Evolutionary conservation across 2,113 vertebrate species (phyloP), one percentile per base, ranked within the genome.

Genomic region (Anarrhichthys ocellatus): DNA sequence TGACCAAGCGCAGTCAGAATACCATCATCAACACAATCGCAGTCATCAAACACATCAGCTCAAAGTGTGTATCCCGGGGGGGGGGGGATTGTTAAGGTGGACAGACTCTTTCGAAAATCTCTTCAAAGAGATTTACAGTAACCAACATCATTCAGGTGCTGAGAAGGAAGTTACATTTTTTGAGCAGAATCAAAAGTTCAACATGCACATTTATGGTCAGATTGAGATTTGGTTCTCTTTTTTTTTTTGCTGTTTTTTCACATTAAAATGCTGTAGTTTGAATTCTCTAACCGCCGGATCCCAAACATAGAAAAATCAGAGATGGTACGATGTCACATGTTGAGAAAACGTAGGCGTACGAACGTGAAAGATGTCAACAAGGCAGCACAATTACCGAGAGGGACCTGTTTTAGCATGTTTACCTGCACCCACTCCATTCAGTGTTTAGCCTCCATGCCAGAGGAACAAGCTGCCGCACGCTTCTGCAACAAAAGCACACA

Each of bases 401-500:
- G 79, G 79, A 29, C 91, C 62, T 91, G 93, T 92, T 89, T 81
- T 76, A 90, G 87, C 92, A 81, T 80, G 94, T 92, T 89, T 82
- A 90, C 85, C 92, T 90, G 81, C 88, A 88, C 91, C 91, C 91
- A 93, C 91, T 89, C 62, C 87, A 83, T 91, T 92, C 78, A 89
- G 59, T 18, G 54, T 81, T 80, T 62, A 80, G 79, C 75, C 54
- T 79, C 65, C 1, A 11, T 83, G 82, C 85, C 84, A 87, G 58
- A 77, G 66, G 50, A 86, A 89, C 93, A 91, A 90, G 93, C 91
- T 5, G 54, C 87, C 5, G 83, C 94, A 92, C 15, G 93, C 85
- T 88, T 83, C 65, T 78, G 62, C 91, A 81, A 80, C 88, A 89
- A 80, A 84, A 69, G 67, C 81, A 72, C 76, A 86, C 80, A 87